These are phyloP conservation scores for Criorhina ranunculi DNA, from an alignment of 2,888 invertebrate species.

Conservation along the genomic window DNA sequence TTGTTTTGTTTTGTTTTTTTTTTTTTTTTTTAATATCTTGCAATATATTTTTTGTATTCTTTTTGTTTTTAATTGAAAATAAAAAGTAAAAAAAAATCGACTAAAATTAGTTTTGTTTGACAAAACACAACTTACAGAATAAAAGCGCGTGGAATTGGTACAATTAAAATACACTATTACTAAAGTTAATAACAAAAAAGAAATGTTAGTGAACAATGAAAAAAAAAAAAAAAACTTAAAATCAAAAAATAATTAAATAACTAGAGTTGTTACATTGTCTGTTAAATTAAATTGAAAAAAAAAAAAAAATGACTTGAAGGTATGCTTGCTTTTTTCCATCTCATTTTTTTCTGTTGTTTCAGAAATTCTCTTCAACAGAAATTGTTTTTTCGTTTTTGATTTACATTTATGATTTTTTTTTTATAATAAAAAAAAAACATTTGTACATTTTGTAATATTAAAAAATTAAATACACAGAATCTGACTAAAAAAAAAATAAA, in stretches of 20 bases:
- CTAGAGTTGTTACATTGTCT: constrained; percentile 74
- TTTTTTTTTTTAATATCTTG: constrained; percentile 62
- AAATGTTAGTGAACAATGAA: constrained; percentile 78
- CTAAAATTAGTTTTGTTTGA: constrained; percentile 79
- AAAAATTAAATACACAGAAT: constrained; percentile 76
- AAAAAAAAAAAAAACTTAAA: constrained; percentile 75
- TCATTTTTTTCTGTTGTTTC: constrained; percentile 67
- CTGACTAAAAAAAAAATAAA: constrained; percentile 75
- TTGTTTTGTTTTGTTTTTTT: constrained; percentile 48
- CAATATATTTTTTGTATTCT: constrained; percentile 46
- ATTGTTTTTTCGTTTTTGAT: constrained; percentile 39
- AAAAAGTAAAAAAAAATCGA: constrained; percentile 86
- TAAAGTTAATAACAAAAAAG: constrained; percentile 78
- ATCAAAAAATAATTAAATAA: constrained; percentile 70
- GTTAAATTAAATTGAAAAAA: constrained; percentile 72
- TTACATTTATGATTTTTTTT: constrained; percentile 64
- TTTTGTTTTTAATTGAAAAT: constrained; percentile 39
- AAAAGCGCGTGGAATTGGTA: constrained; percentile 81
- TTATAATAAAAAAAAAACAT: constrained; percentile 69
- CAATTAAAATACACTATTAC: constrained; percentile 78
- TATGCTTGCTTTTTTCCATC: constrained; percentile 77
- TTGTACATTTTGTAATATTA: constrained; percentile 75
- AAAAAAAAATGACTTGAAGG: constrained; percentile 78
- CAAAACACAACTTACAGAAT: constrained; percentile 78
- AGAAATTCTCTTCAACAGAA: constrained; percentile 65